Evolutionary conservation across 2,113 vertebrate genomes (phyloP).

Genomic region (Ivindomyrus marchei): DNA sequence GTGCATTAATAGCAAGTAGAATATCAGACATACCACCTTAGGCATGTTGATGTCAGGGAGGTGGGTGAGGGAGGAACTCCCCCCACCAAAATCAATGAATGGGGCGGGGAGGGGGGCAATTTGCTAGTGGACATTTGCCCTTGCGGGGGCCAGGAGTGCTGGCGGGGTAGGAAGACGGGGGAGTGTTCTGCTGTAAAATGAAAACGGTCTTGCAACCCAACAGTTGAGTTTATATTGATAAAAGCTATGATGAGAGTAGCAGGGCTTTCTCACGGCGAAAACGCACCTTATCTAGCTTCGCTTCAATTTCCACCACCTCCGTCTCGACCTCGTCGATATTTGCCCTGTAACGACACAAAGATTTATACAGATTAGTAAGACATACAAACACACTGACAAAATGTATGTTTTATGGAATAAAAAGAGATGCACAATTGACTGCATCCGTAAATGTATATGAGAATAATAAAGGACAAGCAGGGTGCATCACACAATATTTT

Average conservation of each 20-base stretch:
- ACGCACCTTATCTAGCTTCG: constrained; percentile 92
- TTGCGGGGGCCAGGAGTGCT: background rate
- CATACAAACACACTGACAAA: constrained; percentile 9
- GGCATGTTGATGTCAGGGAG: background rate
- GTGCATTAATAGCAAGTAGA: background rate
- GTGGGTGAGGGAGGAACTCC: background rate
- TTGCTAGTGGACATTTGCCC: background rate
- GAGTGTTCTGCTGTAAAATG: background rate
- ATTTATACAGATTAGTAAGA: background rate
- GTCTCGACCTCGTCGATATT: constrained; percentile 95
- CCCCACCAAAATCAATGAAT: background rate
- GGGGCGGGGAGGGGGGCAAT: background rate
- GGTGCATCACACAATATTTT: background rate
- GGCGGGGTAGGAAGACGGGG: background rate
- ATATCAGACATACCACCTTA: background rate
- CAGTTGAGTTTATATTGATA: background rate
- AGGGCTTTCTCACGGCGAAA: background rate
- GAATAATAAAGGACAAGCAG: background rate
- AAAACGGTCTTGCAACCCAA: background rate
- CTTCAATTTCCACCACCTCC: constrained; percentile 93
- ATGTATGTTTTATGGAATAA: background rate
- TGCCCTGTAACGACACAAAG: constrained; percentile 67
- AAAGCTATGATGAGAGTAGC: background rate
- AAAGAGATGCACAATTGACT: background rate
- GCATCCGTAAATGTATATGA: background rate